Base-by-base conservation (phyloP, 2,888 invertebrate species). In the Temnothorax unifasciatus region DNA sequence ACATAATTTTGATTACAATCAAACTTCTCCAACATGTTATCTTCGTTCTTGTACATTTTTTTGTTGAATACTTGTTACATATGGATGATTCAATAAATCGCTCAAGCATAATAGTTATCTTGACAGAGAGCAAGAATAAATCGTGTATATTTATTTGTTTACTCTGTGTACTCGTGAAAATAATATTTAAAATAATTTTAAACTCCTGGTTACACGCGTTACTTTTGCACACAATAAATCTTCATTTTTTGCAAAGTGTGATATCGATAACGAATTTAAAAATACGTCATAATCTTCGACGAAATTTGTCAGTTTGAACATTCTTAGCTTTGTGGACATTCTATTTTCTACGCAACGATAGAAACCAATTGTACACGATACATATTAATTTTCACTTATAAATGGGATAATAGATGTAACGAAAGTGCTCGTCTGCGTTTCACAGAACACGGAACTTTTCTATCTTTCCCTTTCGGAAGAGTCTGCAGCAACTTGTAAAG, bases 401-500 rank as follows among this genome's bases (percentile, higher is more conserved):
- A 86, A 82, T 47, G 13, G 38, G 73, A 47, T 44, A 3, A 3
- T 34, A 34, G 34, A 85, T 76, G 47, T 82, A 85, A 79, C 81
- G 63, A 86, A 88, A 82, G 44, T 29, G 18, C 25, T 82, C 2
- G 13, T 79, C 50, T 77, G 71, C 75, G 85, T 86, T 84, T 88
- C 82, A 85, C 63, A 84, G 86, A 90, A 90, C 84, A 88, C 86
- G 87, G 85, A 63, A 63, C 8, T 34, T 38, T 63, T 63, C 87
- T 89, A 90, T 89, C 86, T 91, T 89, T 88, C 91, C 91, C 90
- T 87, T 92, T 92, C 89, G 90, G 92, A 92, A 92, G 88, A 73
- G 89, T 91, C 88, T 87, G 89, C 91, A 88, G 89, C 88, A 88
- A 77, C 68, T 86, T 92, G 89, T 92, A 92, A 93, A 92, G 29